Evolutionary conservation across 2,888 invertebrate species (phyloP).

Genomic region (Plagodis dolabraria): DNA sequence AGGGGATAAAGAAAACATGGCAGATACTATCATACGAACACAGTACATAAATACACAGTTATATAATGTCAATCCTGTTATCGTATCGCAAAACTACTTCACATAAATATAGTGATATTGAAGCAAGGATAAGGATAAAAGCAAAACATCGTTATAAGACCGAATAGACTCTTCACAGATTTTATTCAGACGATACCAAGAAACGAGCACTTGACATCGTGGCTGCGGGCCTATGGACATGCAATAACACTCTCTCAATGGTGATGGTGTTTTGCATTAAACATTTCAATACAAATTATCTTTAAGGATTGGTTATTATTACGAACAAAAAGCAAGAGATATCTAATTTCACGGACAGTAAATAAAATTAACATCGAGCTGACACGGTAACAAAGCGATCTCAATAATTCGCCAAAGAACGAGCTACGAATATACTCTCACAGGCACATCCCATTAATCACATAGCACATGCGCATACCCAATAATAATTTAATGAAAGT

Average conservation of each 20-base stretch:
- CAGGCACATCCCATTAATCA: slow-evolving; percentile 65
- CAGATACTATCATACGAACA: no score
- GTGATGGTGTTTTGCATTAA: slow-evolving; percentile 57
- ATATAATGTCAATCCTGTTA: slow-evolving; percentile 12
- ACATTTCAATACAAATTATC: slow-evolving; percentile 69
- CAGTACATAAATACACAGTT: background rate
- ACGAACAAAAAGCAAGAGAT: slow-evolving; percentile 62
- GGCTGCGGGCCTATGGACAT: slow-evolving; percentile 42
- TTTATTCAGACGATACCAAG: slow-evolving; percentile 59
- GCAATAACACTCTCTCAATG: slow-evolving; percentile 47
- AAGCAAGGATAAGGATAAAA: slow-evolving; percentile 70
- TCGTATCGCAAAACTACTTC: slow-evolving; percentile 20
- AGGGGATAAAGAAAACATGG: background rate
- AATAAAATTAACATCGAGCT: slow-evolving; percentile 79
- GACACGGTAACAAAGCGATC: slow-evolving; percentile 78
- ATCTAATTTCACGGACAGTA: slow-evolving; percentile 81
- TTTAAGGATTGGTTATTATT: slow-evolving; percentile 43
- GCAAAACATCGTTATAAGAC: slow-evolving; percentile 68
- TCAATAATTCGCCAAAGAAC: slow-evolving; percentile 76
- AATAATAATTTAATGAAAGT: slow-evolving; percentile 65
- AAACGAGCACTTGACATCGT: slow-evolving; percentile 51
- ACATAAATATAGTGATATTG: slow-evolving; percentile 26
- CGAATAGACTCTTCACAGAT: slow-evolving; percentile 62
- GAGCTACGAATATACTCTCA: slow-evolving; percentile 59
- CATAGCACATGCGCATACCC: slow-evolving; percentile 53